phyloP scores from a whole-genome alignment of 1,140 invertebrate genomes.

The Ostrea edulis region DNA sequence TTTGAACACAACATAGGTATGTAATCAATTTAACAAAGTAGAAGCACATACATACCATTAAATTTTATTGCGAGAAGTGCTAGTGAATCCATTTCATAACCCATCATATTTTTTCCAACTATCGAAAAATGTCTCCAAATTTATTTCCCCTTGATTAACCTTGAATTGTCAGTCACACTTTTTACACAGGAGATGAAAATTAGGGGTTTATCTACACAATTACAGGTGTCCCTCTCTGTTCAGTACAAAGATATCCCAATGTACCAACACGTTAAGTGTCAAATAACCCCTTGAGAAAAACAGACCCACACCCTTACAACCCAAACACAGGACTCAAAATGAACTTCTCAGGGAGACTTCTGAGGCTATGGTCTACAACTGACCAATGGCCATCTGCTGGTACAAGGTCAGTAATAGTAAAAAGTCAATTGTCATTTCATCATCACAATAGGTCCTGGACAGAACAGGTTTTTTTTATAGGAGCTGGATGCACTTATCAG shows the following conservation, averaged over 20 bases:
- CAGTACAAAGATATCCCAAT: neutral
- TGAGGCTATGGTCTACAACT: neutral
- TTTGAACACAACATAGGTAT: too few relatives aligned
- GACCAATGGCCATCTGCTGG: constrained; percentile 27
- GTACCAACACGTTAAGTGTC: neutral
- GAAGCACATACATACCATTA: neutral
- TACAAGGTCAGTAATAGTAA: constrained; percentile 2
- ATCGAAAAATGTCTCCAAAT: neutral
- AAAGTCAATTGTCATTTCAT: constrained; percentile 17
- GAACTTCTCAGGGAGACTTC: neutral
- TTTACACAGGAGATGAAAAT: neutral
- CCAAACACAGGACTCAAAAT: neutral
- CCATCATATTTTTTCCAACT: neutral
- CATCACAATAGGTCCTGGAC: neutral
- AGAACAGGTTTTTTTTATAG: constrained; percentile 34
- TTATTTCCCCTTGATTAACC: neutral
- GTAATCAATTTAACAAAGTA: too few relatives aligned
- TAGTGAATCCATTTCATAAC: constrained; percentile 24
- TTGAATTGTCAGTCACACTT: neutral
- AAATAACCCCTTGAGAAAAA: neutral
- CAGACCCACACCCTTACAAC: constrained; percentile 8
- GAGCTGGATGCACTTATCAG: constrained; percentile 13
- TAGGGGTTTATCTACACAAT: neutral
- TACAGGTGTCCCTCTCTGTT: neutral
- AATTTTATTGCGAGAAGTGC: neutral